Evolutionary conservation across 1,140 invertebrate species (phyloP), one percentile per base, ranked within the genome.

Genomic region (Chionoecetes opilio): DNA sequence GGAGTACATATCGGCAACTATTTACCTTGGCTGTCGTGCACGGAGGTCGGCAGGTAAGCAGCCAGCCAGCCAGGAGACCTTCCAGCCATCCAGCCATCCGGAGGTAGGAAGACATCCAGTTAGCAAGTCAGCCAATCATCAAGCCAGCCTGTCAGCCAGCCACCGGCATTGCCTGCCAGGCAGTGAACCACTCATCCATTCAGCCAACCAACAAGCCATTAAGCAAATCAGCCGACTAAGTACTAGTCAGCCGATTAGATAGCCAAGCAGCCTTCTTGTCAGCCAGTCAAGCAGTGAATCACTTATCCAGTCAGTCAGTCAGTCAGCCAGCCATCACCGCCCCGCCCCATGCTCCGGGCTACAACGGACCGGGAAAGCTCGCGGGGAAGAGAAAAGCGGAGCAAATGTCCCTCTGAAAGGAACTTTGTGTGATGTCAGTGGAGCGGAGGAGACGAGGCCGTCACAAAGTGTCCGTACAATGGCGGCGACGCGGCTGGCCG

Each of bases 1-100:
- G 46, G 93, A 87, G 93, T 93, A 93, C 93, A 93, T 93, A 93
- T 93, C 93, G 88, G 85, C 35, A 93, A 93, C 37, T 93, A 93
- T 93, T 88, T 87, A 82, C 86, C 75, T 63, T 75, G 46, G 46
- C 11, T 53, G 46, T 53, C 11, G 46, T 53, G 63, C 63, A 75
- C 26, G n/a, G n/a, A 26, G 63, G n/a, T 75, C 26, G 63, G 3
- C 26, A 75, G 63, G 11, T 21, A 75, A 0, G 11, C 63, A 75
- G 63, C n/a, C 63, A 75, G 0, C 21, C 63, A 75, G 63, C 9
- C 8, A n/a, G n/a, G 11, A 3, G n/a, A 26, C n/a, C 21, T n/a
- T 17, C 63, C 63, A n/a, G 63, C 63, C 63, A 75, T 17, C 63
- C 63, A 75, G 26, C 0, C 5, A 75, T 14, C n/a, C n/a, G n/a